These are phyloP conservation scores for Drosophila mimica DNA, from an alignment of 2,888 invertebrate species.

Conservation along the genomic window DNA sequence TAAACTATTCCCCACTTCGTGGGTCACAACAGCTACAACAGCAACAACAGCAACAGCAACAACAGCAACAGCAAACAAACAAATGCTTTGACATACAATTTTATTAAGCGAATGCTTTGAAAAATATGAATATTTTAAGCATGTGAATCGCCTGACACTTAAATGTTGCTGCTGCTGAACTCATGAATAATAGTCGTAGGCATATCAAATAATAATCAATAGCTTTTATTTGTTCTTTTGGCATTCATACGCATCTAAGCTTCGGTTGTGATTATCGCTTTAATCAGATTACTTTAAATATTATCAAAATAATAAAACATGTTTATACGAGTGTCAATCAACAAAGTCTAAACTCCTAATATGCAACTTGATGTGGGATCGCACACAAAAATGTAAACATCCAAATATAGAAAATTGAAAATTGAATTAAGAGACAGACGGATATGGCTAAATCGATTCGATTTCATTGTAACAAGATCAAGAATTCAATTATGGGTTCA, in stretches of 20 bases:
- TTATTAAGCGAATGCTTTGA: conserved; percentile 8
- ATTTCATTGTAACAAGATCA: neutral
- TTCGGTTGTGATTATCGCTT: neutral
- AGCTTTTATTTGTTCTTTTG: neutral
- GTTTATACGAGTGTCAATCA: neutral
- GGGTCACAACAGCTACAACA: neutral
- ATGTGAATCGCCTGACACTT: neutral
- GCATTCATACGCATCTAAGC: neutral
- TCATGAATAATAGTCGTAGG: neutral
- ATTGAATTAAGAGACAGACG: neutral
- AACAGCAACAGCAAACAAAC: neutral
- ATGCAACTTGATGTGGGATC: neutral
- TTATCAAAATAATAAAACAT: neutral
- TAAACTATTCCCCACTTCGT: conserved; percentile 18
- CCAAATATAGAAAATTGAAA: neutral
- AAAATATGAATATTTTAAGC: conserved; percentile 10
- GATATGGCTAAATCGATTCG: neutral
- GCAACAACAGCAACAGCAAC: neutral
- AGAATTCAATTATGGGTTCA: neutral
- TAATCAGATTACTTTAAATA: conserved; percentile 1
- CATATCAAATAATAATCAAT: neutral
- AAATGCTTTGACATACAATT: conserved; percentile 1
- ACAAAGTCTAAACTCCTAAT: neutral
- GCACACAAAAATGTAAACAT: neutral
- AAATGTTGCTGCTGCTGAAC: neutral